phyloP scores from a whole-genome alignment of 1,140 invertebrate species.

The Halotydeus destructor region DNA sequence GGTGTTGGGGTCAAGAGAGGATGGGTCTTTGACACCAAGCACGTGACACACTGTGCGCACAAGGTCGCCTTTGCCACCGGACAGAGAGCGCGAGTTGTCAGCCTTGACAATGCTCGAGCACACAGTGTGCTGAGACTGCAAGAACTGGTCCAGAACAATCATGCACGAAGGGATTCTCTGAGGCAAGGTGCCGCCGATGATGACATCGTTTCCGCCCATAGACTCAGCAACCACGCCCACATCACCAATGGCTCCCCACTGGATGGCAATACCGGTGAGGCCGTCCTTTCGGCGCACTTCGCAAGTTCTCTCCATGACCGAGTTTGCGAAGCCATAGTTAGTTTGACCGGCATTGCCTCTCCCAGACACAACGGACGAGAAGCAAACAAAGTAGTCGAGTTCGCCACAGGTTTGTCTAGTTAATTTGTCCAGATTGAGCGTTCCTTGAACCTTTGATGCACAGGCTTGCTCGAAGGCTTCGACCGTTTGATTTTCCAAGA shows the following conservation, averaged over 20 bases:
- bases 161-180: slow-evolving; percentile 77
- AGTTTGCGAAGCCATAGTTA: slow-evolving; percentile 90
- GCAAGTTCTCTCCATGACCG: slow-evolving; percentile 67
- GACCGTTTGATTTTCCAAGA: slow-evolving; percentile 66
- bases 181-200: slow-evolving; percentile 73
- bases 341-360: slow-evolving; percentile 81
- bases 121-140: slow-evolving; percentile 31
- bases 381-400: slow-evolving; percentile 74
- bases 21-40: slow-evolving; percentile 69
- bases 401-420: slow-evolving; percentile 49
- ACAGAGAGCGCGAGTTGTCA: slow-evolving; percentile 15
- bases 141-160: slow-evolving; percentile 57
- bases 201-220: slow-evolving; percentile 65
- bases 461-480: slow-evolving; percentile 48
- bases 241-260: slow-evolving; percentile 93
- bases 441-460: slow-evolving; percentile 37
- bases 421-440: slow-evolving; percentile 46
- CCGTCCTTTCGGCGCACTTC: slow-evolving; percentile 33
- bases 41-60: slow-evolving; percentile 7
- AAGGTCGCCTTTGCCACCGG: slow-evolving; percentile 6
- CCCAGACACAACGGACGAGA: slow-evolving; percentile 83
- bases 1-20: slow-evolving; percentile 46
- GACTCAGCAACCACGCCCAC: slow-evolving; percentile 72
- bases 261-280: slow-evolving; percentile 55
- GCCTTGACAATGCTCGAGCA: slow-evolving; percentile 5